Evolutionary conservation across 2,113 vertebrate genomes (phyloP).

Genomic region (Cololabis saira): DNA sequence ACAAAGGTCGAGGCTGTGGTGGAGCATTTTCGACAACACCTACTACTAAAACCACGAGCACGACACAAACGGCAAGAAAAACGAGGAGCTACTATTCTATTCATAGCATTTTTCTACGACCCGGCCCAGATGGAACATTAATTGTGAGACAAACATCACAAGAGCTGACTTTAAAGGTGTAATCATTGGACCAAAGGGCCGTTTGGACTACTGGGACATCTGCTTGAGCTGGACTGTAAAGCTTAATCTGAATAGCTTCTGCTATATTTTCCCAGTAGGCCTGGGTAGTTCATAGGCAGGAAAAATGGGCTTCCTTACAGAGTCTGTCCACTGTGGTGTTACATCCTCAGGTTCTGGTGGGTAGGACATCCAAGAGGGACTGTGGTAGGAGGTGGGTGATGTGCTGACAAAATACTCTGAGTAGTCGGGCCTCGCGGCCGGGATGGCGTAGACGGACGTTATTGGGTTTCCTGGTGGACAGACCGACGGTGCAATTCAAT

Average conservation of each 20-base stretch:
- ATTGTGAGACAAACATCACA: no score
- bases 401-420: conserved; percentile 94
- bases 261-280: background rate
- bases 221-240: background rate
- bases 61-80: no score
- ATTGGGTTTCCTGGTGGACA: conserved; percentile 89
- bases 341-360: conserved; percentile 91
- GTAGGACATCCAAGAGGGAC: conserved; percentile 96
- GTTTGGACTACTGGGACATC: no score
- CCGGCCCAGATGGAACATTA: no score
- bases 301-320: conserved; percentile 82
- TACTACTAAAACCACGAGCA: no score
- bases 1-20: no score
- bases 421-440: conserved; percentile 90
- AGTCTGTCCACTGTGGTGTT: conserved; percentile 93
- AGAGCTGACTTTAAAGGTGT: no score
- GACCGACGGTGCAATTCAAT: conserved; percentile 1
- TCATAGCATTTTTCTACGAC: no score
- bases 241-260: conserved; percentile 3
- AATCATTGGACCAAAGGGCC: no score
- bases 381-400: conserved; percentile 91
- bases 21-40: no score
- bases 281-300: background rate
- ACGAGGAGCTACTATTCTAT: no score
- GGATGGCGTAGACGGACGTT: conserved; percentile 96